phyloP scores from a whole-genome alignment of 1,140 invertebrate species.

The Trialeurodes vaporariorum region DNA sequence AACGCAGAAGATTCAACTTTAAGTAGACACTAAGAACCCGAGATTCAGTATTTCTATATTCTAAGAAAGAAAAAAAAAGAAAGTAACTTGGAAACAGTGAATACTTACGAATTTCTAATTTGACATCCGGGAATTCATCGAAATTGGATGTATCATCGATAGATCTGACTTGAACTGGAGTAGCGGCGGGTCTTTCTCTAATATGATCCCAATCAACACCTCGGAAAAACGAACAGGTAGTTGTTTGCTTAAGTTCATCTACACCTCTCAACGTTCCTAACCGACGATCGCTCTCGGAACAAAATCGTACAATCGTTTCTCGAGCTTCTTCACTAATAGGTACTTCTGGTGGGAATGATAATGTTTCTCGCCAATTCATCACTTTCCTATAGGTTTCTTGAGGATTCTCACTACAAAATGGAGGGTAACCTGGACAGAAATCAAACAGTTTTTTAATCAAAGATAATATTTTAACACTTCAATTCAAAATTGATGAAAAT shows the following conservation, averaged over 20 bases:
- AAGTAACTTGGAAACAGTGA: background rate
- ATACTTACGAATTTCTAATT: constrained; percentile 92
- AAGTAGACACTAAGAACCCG: too few species aligned
- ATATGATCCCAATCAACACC: constrained; percentile 95
- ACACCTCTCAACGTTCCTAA: constrained; percentile 73
- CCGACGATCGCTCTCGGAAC: constrained; percentile 85
- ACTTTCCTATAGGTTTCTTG: constrained; percentile 99
- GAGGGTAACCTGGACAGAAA: constrained; percentile 82
- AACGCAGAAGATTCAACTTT: too few species aligned
- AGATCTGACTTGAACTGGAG: constrained; percentile 84
- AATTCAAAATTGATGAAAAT: too few species aligned
- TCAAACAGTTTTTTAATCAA: too few species aligned
- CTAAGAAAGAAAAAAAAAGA: too few species aligned
- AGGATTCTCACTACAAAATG: constrained; percentile 98
- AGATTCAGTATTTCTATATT: too few species aligned
- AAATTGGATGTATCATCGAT: constrained; percentile 99
- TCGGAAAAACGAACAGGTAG: constrained; percentile 65
- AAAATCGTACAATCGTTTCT: constrained; percentile 79
- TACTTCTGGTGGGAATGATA: constrained; percentile 96
- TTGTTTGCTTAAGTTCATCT: constrained; percentile 50
- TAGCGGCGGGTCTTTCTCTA: constrained; percentile 91
- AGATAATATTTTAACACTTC: too few species aligned
- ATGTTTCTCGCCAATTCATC: constrained; percentile 97
- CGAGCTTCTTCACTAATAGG: constrained; percentile 92
- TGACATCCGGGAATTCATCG: constrained; percentile 98